Percentiles rank a stretch among this genome's conserved stretches.
Evolutionary conservation across 2,888 invertebrate species (phyloP).

Genomic region (Cheilosia impressa): DNA sequence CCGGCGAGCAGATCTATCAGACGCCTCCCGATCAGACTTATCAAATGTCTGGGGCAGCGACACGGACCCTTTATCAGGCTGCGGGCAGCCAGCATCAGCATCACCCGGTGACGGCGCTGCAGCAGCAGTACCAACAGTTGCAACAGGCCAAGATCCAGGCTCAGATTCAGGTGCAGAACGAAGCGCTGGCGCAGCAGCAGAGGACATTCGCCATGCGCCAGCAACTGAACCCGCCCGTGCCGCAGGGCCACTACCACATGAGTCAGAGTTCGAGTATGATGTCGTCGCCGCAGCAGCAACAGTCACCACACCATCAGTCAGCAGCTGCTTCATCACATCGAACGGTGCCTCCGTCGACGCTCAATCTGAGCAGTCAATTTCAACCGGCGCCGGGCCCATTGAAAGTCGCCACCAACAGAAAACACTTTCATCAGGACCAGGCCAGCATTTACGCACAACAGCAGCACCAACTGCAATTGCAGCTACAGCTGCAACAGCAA

Average conservation of each 20-base stretch:
- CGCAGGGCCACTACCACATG: conserved; percentile 82
- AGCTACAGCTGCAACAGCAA: conserved; percentile 77
- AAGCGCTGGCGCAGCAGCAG: conserved; percentile 87
- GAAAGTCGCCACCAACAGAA: conserved; percentile 78
- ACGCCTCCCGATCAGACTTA: conserved; percentile 85
- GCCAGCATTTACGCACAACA: conserved; percentile 72
- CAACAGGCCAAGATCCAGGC: conserved; percentile 88
- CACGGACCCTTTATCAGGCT: conserved; percentile 76
- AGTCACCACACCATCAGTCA: conserved; percentile 78
- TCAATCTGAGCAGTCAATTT: conserved; percentile 82
- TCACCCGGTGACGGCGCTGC: conserved; percentile 82
- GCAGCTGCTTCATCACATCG: conserved; percentile 76
- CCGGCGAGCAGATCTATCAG: conserved; percentile 82
- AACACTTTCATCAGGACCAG: conserved; percentile 73
- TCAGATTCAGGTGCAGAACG: conserved; percentile 87
- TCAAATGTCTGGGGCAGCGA: conserved; percentile 81
- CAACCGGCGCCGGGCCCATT: conserved; percentile 82
- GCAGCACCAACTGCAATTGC: conserved; percentile 77
- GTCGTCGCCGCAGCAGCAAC: conserved; percentile 79
- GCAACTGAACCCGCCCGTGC: conserved; percentile 86
- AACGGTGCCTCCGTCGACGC: conserved; percentile 81
- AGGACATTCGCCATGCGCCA: conserved; percentile 87
- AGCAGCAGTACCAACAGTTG: conserved; percentile 87
- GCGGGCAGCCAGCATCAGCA: conserved; percentile 79
- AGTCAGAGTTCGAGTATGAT: conserved; percentile 82